phyloP scores from a whole-genome alignment of 1,140 invertebrate genomes.

The Plutomurus gul region DNA sequence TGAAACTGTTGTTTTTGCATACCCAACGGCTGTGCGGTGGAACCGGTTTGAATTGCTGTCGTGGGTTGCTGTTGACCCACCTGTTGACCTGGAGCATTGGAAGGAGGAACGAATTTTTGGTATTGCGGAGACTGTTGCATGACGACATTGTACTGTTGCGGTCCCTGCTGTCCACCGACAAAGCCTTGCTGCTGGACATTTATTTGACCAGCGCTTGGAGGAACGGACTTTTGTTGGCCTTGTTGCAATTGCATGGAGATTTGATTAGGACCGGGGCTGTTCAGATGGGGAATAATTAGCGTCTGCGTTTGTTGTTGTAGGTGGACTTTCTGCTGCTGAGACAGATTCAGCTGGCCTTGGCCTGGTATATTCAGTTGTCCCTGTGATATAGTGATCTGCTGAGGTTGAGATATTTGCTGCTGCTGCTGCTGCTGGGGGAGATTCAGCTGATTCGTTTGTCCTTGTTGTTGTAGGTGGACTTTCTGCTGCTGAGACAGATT shows the following conservation, averaged over 20 bases:
- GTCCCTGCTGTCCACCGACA: background rate
- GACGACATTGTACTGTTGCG: constrained; percentile 38
- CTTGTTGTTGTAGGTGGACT: constrained; percentile 21
- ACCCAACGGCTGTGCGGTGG: background rate
- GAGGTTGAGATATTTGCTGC: background rate
- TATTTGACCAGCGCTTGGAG: background rate
- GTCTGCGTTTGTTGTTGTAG: constrained; percentile 14
- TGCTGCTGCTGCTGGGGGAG: background rate
- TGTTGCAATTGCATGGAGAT: constrained; percentile 17
- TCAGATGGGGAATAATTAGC: background rate
- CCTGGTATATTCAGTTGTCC: background rate
- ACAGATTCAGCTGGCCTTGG: background rate
- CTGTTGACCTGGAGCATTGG: background rate
- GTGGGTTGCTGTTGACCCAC: background rate
- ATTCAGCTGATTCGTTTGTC: background rate
- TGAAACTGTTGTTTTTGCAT: constrained; percentile 16
- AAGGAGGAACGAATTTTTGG: background rate
- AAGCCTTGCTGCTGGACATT: background rate
- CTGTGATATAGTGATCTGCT: no score
- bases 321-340: constrained; percentile 1
- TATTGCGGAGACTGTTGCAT: constrained; percentile 28
- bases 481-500: background rate
- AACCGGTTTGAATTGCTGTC: background rate
- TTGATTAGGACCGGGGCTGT: background rate
- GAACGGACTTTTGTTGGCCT: background rate